Conservation (phyloP, 2,797 vertebrate genomes). For the Parauchenoglanis punctatus region DNA sequence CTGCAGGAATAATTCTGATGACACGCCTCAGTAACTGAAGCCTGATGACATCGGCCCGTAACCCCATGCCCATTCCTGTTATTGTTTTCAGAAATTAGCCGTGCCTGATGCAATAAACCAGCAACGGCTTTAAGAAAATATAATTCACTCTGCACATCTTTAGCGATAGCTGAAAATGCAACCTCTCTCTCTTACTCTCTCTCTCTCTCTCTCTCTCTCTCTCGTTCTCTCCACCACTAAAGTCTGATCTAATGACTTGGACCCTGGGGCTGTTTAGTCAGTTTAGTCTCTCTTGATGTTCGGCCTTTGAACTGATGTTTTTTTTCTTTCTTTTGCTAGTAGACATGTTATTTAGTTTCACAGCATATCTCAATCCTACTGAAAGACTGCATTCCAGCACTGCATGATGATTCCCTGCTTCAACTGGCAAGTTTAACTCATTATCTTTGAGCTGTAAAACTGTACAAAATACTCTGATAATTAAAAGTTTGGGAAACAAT, state of each 20-base stretch:
- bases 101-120: conserved; percentile 75
- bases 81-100: conserved; percentile 68
- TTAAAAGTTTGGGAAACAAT: neutral
- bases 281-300: conserved; percentile 41
- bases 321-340: conserved; percentile 19
- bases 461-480: neutral
- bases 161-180: conserved; percentile 56
- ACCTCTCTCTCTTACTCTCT: neutral
- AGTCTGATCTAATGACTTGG: conserved; percentile 51
- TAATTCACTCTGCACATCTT: conserved; percentile 25
- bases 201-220: neutral
- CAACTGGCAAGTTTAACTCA: neutral
- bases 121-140: conserved; percentile 67
- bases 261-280: conserved; percentile 45
- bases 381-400: neutral
- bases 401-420: neutral
- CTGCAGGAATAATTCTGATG: conserved; percentile 65
- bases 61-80: conserved; percentile 67
- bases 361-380: conserved; percentile 17
- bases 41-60: conserved; percentile 79
- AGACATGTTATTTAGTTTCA: neutral
- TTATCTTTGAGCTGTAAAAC: neutral
- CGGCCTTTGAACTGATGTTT: conserved; percentile 46
- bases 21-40: conserved; percentile 72
- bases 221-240: conserved; percentile 5